Conservation (phyloP, 2,113 vertebrate species). For the Oplegnathus fasciatus region DNA sequence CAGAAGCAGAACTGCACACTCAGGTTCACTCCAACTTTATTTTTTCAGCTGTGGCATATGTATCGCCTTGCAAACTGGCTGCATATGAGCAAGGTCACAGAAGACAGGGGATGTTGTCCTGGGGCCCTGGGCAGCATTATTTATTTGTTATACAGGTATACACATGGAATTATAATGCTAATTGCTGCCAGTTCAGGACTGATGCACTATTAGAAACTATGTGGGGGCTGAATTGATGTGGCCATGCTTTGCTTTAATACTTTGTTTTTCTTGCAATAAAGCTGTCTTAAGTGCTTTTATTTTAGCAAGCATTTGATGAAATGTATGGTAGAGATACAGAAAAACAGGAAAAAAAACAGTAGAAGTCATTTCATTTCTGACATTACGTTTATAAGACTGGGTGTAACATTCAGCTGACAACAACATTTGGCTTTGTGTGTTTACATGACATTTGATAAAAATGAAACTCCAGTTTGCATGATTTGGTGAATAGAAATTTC, state of each 20-base stretch:
- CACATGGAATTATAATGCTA: slow-evolving; percentile 24
- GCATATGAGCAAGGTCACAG: slow-evolving; percentile 53
- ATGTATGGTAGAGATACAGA: background rate
- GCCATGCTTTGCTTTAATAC: background rate
- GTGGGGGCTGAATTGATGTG: background rate
- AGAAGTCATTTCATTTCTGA: background rate
- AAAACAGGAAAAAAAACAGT: background rate
- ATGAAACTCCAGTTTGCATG: background rate
- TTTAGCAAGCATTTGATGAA: background rate
- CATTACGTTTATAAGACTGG: background rate
- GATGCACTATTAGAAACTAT: background rate
- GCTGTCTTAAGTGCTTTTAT: background rate
- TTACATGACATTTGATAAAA: background rate
- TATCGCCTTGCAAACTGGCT: slow-evolving; percentile 20
- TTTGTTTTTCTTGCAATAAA: background rate
- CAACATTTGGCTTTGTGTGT: background rate
- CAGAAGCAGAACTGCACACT: slow-evolving; percentile 15
- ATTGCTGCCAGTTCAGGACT: background rate
- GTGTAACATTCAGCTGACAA: background rate
- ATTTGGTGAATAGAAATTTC: background rate
- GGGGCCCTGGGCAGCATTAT: slow-evolving; percentile 10
- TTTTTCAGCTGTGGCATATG: slow-evolving; percentile 9
- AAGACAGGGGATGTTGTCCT: slow-evolving; percentile 13
- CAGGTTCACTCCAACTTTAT: slow-evolving; percentile 12
- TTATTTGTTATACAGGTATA: slow-evolving; percentile 37